Conservation (phyloP, 2,888 invertebrate genomes). For the Spodoptera picta region DNA sequence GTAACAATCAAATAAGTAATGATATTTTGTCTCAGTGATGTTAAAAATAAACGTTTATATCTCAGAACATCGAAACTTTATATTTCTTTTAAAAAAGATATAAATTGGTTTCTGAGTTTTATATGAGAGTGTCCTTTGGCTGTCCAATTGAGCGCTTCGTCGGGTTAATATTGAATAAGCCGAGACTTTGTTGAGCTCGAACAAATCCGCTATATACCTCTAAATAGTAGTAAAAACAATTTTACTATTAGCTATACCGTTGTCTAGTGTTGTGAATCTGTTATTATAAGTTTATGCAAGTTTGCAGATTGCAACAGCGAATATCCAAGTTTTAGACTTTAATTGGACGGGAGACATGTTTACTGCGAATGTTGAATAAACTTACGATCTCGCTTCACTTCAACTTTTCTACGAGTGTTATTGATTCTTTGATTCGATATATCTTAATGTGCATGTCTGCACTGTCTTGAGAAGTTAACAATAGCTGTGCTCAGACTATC, state of each 20-base stretch:
- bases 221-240: slow-evolving; percentile 16
- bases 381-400: slow-evolving; percentile 8
- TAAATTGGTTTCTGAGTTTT: slow-evolving; percentile 41
- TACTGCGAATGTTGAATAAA: slow-evolving; percentile 26
- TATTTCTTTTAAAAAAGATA: slow-evolving; percentile 28
- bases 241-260: slow-evolving; percentile 12
- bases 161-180: slow-evolving; percentile 53
- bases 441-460: neutral
- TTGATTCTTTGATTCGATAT: slow-evolving; percentile 14
- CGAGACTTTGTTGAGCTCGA: slow-evolving; percentile 32
- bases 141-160: slow-evolving; percentile 51
- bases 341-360: slow-evolving; percentile 39
- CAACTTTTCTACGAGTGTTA: slow-evolving; percentile 4
- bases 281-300: slow-evolving; percentile 24
- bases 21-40: slow-evolving; percentile 5
- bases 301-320: slow-evolving; percentile 20
- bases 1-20: neutral
- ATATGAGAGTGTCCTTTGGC: slow-evolving; percentile 43
- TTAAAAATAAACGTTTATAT: slow-evolving; percentile 14
- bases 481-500: neutral
- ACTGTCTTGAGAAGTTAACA: neutral
- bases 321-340: slow-evolving; percentile 26
- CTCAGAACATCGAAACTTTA: slow-evolving; percentile 15
- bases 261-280: slow-evolving; percentile 5
- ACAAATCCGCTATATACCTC: slow-evolving; percentile 23